Conservation (phyloP, 2,113 vertebrate genomes). For the Maccullochella peelii region DNA sequence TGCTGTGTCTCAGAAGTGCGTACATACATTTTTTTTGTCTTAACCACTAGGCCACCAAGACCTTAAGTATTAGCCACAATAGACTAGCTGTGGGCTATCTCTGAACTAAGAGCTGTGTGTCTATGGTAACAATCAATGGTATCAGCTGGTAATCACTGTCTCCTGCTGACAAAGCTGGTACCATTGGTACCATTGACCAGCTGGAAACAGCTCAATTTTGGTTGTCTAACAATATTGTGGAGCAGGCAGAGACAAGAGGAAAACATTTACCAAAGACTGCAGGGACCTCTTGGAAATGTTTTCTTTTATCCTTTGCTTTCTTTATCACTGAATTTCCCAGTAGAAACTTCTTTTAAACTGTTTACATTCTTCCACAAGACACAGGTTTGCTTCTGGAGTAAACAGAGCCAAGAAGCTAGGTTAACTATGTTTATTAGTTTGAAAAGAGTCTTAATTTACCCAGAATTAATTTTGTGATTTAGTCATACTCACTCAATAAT, state of each 20-base stretch:
- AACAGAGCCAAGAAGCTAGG: neutral
- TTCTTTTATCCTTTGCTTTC: neutral
- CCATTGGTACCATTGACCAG: too few relatives aligned
- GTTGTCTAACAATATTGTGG: neutral
- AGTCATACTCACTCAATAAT: neutral
- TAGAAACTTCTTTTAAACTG: neutral
- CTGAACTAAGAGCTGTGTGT: slow-evolving; percentile 21
- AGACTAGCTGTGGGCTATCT: slow-evolving; percentile 6
- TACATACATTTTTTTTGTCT: neutral
- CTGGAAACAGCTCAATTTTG: slow-evolving; percentile 40
- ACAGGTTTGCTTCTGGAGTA: neutral
- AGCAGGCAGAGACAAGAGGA: accelerated
- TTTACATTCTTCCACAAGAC: neutral
- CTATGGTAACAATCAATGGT: slow-evolving; percentile 42
- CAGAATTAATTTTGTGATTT: neutral
- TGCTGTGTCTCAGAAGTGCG: neutral
- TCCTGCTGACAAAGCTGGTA: slow-evolving; percentile 37
- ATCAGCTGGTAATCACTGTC: slow-evolving; percentile 34
- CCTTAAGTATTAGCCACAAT: neutral
- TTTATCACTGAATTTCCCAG: neutral
- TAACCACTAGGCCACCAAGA: neutral
- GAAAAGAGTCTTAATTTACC: slow-evolving; percentile 6
- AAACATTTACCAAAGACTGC: neutral
- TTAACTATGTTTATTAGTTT: neutral
- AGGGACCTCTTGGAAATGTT: neutral